Percentiles rank a stretch among this genome's conserved stretches.
These are phyloP conservation scores for Pseudolycoriella hygida DNA, from an alignment of 2,888 invertebrate genomes.

Conservation along the genomic window DNA sequence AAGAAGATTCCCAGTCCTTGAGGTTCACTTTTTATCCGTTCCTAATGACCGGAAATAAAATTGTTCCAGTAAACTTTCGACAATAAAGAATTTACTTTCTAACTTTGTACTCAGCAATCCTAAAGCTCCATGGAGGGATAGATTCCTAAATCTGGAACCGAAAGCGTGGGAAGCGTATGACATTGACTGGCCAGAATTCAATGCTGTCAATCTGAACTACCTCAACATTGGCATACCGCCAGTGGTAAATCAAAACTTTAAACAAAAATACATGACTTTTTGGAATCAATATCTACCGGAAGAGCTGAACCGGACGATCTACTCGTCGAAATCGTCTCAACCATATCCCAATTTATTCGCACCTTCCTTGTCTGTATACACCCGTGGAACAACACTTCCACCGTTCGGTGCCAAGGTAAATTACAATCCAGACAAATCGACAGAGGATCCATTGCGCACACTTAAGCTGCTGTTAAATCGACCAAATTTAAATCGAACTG, in stretches of 20 bases:
- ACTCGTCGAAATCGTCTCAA: conserved; percentile 9
- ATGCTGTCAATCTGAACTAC: conserved; percentile 53
- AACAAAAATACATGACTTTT: conserved; percentile 57
- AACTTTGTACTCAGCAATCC: conserved; percentile 42
- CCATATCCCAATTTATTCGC: conserved; percentile 10
- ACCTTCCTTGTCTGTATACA: conserved; percentile 12
- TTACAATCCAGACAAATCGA: conserved; percentile 5
- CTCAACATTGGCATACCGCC: conserved; percentile 66
- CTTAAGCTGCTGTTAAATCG: conserved; percentile 21
- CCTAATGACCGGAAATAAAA: too few species aligned
- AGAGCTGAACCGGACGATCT: conserved; percentile 35
- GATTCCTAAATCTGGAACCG: conserved; percentile 42
- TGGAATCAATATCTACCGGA: conserved; percentile 74
- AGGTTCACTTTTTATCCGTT: too few species aligned
- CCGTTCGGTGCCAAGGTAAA: background rate
- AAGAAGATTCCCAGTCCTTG: too few species aligned
- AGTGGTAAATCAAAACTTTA: conserved; percentile 47
- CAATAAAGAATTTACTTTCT: background rate
- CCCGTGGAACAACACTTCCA: conserved; percentile 16
- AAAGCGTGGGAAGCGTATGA: conserved; percentile 46
- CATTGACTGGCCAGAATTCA: conserved; percentile 73
- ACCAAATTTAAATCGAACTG: conserved; percentile 8
- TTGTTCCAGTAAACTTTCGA: conserved; percentile 16
- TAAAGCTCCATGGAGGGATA: conserved; percentile 49
- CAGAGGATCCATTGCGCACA: conserved; percentile 22